phyloP scores from a whole-genome alignment of 1,140 invertebrate species.

The Lasioglossum albipes region DNA sequence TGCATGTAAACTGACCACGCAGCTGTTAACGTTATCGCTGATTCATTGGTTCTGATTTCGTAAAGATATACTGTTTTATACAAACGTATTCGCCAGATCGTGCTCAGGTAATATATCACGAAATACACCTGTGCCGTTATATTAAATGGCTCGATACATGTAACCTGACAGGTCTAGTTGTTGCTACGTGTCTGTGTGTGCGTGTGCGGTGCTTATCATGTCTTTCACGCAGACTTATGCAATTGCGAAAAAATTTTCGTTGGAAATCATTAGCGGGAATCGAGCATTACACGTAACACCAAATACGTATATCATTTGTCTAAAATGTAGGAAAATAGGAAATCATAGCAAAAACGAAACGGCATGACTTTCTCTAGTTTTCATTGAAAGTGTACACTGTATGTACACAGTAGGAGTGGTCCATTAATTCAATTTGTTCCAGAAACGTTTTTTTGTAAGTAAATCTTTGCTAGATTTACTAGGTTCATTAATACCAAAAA shows the following conservation, averaged over 20 bases:
- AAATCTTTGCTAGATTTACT: too few species aligned
- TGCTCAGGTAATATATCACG: not conserved
- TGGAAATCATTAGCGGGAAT: not conserved
- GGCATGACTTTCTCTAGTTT: slow-evolving; percentile 9
- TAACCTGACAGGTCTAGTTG: slow-evolving; percentile 7
- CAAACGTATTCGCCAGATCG: not conserved
- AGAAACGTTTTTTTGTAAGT: too few species aligned
- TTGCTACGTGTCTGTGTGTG: too few species aligned
- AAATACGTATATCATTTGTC: not conserved
- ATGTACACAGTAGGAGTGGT: not conserved
- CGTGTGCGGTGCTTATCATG: not conserved
- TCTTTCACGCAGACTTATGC: not conserved
- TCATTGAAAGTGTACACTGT: not conserved
- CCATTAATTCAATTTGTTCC: too few species aligned
- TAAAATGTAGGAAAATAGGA: slow-evolving; percentile 3
- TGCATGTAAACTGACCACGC: not conserved
- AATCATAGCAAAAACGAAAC: not conserved
- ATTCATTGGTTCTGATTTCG: not conserved
- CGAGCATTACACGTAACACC: not conserved
- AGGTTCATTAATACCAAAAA: too few species aligned
- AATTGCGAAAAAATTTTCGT: slow-evolving; percentile 1
- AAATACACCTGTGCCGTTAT: slow-evolving; percentile 3
- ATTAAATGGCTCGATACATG: slow-evolving; percentile 6
- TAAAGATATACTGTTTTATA: not conserved
- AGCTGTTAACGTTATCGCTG: not conserved